These are phyloP conservation scores for Homalodisca vitripennis DNA, from an alignment of 1,140 invertebrate species.

Conservation along the genomic window DNA sequence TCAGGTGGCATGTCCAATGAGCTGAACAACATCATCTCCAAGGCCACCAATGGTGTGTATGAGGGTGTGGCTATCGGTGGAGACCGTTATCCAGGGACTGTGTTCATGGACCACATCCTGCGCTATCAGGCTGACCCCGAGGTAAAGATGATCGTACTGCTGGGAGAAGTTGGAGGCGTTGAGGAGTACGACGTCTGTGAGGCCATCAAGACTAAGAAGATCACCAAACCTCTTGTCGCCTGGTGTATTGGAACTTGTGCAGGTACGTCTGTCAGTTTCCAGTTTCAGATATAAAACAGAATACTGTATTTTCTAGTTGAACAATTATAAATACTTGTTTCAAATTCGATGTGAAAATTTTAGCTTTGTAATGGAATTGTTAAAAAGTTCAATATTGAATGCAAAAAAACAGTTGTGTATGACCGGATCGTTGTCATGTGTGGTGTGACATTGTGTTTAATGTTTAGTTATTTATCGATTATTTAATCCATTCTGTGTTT, in stretches of 20 bases:
- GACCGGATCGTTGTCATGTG: no score
- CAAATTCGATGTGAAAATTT: no score
- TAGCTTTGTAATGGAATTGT: no score
- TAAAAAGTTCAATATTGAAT: no score
- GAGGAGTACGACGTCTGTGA: slow-evolving; percentile 98
- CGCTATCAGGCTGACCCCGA: slow-evolving; percentile 71
- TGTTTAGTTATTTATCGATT: no score
- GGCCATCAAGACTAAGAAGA: slow-evolving; percentile 74
- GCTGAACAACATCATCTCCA: slow-evolving; percentile 97
- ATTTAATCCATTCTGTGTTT: no score
- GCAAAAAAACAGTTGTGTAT: no score
- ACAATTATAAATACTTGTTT: no score
- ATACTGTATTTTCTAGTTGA: no score
- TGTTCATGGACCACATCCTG: slow-evolving; percentile 97
- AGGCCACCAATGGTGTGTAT: slow-evolving; percentile 95
- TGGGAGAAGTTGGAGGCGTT: slow-evolving; percentile 98
- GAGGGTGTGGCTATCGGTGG: slow-evolving; percentile 99
- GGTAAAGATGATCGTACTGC: slow-evolving; percentile 90
- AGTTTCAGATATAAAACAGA: no score
- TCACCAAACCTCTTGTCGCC: slow-evolving; percentile 94
- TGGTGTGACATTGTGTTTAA: no score
- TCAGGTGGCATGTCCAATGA: slow-evolving; percentile 99
- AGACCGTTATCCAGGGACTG: slow-evolving; percentile 97
- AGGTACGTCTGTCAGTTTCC: slow-evolving; percentile 92
- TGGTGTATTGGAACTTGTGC: slow-evolving; percentile 98